Evolutionary conservation across 2,888 invertebrate genomes (phyloP).

Genomic region (Brassicogethes aeneus): DNA sequence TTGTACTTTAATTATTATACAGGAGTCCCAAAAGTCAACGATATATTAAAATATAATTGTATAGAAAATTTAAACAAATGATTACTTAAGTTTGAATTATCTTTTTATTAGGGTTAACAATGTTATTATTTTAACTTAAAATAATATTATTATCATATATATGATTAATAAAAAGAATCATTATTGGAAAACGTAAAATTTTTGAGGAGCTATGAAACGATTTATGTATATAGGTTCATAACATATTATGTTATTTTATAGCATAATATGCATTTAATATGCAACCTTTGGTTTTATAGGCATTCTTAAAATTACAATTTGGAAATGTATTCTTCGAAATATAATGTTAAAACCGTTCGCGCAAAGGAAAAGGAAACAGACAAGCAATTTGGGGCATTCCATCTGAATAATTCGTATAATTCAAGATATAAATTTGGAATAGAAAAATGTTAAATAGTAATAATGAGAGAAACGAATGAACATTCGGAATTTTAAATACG

Average conservation of each 20-base stretch:
- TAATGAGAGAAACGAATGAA: constrained; percentile 20
- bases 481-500: constrained; percentile 23
- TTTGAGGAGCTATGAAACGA: too few species aligned
- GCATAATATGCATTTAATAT: not conserved
- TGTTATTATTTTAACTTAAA: too few species aligned
- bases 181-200: too few species aligned
- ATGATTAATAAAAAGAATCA: too few species aligned
- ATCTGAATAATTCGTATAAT: constrained; percentile 14
- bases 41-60: too few species aligned
- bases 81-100: too few species aligned
- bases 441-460: constrained; percentile 24
- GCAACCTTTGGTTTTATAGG: not conserved
- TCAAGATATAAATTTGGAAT: constrained; percentile 21
- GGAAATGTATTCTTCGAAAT: not conserved
- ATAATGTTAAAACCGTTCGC: not conserved
- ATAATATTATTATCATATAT: too few species aligned
- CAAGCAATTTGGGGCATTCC: constrained; percentile 13
- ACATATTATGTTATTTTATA: too few species aligned
- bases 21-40: too few species aligned
- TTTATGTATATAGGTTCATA: not conserved
- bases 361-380: constrained; percentile 1
- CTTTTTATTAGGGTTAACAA: too few species aligned
- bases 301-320: not conserved
- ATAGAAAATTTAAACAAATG: too few species aligned
- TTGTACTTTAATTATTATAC: too few species aligned